Evolutionary conservation across 2,113 vertebrate genomes (phyloP).

Genomic region (Lathamus discolor): DNA sequence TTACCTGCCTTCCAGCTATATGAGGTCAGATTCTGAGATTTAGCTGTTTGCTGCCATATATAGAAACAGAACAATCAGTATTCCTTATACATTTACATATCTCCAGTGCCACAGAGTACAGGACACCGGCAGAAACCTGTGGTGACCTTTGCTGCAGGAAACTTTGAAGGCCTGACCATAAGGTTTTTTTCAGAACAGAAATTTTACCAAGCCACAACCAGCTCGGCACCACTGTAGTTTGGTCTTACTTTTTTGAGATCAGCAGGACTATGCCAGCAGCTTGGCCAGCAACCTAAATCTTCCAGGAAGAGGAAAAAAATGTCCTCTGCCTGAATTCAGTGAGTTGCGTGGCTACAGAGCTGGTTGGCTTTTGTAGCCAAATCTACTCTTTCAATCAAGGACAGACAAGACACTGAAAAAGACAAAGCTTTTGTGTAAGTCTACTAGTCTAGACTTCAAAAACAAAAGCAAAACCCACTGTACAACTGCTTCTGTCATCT

Average conservation of each 20-base stretch:
- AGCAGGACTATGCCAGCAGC: not conserved
- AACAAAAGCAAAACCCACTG: not conserved
- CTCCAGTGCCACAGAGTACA: not conserved
- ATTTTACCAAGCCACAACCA: slow-evolving; percentile 18
- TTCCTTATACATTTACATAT: not conserved
- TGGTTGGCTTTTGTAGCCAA: not conserved
- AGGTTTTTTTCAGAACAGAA: slow-evolving; percentile 32
- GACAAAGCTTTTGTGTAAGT: not conserved
- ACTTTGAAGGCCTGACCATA: not conserved
- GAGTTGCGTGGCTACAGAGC: not conserved
- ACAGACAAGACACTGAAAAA: not conserved
- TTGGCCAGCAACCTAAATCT: not conserved
- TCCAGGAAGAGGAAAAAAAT: not conserved
- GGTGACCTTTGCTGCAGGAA: slow-evolving; percentile 3
- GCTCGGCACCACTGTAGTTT: not conserved
- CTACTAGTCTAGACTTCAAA: not conserved
- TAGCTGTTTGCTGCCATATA: not conserved
- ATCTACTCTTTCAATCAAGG: not conserved
- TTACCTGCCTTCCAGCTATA: not conserved
- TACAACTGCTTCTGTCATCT: not conserved
- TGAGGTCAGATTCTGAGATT: not conserved
- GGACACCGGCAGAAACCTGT: not conserved
- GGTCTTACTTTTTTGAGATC: not conserved
- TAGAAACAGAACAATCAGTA: not conserved
- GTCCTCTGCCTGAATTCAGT: not conserved